A percentile compares a stretch with the other conserved stretches of the same genome.
Conservation (phyloP, 1,140 invertebrate genomes). For the Anoplolepis gracilipes region DNA sequence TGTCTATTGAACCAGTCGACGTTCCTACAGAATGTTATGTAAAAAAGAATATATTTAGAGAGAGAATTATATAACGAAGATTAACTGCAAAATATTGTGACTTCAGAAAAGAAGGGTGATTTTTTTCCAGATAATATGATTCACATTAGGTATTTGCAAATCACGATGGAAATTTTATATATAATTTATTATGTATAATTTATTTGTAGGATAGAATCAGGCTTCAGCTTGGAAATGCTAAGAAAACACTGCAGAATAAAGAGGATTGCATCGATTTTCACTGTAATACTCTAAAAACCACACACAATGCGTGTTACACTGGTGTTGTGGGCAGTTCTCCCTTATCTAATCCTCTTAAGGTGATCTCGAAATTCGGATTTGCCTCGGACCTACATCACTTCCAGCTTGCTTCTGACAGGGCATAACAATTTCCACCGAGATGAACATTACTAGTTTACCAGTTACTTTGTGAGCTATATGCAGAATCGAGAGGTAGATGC, state of each 20-base stretch:
- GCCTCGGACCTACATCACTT: conserved; percentile 43
- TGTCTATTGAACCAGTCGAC: conserved; percentile 1
- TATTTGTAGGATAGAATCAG: not conserved
- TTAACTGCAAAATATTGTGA: not conserved
- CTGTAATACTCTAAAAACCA: conserved; percentile 17
- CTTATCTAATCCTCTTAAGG: conserved; percentile 50
- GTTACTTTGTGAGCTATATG: conserved; percentile 36
- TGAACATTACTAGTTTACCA: conserved; percentile 60
- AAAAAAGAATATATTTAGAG: not conserved
- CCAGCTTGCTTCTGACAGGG: conserved; percentile 44
- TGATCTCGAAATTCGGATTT: conserved; percentile 53
- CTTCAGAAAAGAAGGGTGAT: not conserved
- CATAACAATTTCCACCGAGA: conserved; percentile 59
- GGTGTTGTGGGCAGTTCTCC: conserved; percentile 26
- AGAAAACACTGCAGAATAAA: not conserved
- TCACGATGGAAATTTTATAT: not conserved
- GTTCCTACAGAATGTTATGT: not conserved
- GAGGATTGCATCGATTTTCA: conserved; percentile 33
- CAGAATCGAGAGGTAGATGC: conserved; percentile 48
- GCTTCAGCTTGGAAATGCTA: not conserved
- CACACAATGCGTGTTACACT: conserved; percentile 6
- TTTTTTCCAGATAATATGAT: not conserved
- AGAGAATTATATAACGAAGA: not conserved
- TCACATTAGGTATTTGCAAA: not conserved
- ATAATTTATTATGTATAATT: not conserved